Conservation (phyloP, 2,113 vertebrate species). For the Ptychochromis oligacanthus region DNA sequence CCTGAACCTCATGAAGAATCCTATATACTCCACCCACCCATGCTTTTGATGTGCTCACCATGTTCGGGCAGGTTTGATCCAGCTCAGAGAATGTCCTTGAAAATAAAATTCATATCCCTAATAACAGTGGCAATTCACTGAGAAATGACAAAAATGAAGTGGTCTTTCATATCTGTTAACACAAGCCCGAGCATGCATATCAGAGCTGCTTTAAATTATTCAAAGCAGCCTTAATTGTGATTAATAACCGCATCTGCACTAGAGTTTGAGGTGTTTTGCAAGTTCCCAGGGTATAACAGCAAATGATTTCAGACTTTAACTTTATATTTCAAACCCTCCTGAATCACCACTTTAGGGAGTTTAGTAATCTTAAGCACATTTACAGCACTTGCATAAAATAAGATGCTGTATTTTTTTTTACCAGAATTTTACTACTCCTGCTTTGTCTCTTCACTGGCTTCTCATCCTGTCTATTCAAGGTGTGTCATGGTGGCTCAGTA, state of each 20-base stretch:
- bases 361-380: not conserved
- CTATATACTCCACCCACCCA: constrained; percentile 18
- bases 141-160: constrained; percentile 15
- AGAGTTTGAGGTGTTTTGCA: not conserved
- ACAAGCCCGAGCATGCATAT: not conserved
- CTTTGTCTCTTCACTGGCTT: not conserved
- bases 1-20: constrained; percentile 11
- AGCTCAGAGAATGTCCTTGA: constrained; percentile 23
- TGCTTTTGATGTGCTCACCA: constrained; percentile 28
- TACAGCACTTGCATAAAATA: not conserved
- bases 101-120: constrained; percentile 14
- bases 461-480: not conserved
- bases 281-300: not conserved
- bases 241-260: not conserved
- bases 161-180: constrained; percentile 13
- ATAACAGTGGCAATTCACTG: constrained; percentile 16
- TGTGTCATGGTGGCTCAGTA: constrained; percentile 1
- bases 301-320: not conserved
- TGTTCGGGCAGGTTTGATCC: constrained; percentile 13
- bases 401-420: not conserved
- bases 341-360: not conserved
- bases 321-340: not conserved
- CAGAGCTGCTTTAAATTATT: constrained; percentile 18
- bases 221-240: not conserved
- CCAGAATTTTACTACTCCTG: not conserved